Percentiles rank a stretch among this genome's conserved stretches.
These are phyloP conservation scores for Gymnosoma rotundatum DNA, from an alignment of 2,888 invertebrate species.

Conservation along the genomic window DNA sequence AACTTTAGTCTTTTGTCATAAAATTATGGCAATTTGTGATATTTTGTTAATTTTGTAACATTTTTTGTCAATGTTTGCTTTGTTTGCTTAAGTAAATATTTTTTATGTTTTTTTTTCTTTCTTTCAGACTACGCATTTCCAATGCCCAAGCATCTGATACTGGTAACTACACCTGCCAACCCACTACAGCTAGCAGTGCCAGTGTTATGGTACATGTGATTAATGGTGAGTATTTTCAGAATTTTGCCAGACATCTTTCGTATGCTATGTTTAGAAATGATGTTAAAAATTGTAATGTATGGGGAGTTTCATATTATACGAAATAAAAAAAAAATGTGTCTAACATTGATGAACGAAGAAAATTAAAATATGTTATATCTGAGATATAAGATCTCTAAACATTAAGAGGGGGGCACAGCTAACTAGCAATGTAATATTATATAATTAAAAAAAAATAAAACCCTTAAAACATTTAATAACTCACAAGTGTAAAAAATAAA, in stretches of 20 bases:
- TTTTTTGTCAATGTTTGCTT: conserved; percentile 13
- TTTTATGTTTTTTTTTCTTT: conserved; percentile 27
- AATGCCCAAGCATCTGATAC: conserved; percentile 90
- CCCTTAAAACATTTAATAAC: too few species aligned
- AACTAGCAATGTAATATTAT: too few species aligned
- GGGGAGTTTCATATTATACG: not conserved
- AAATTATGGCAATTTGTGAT: conserved; percentile 51
- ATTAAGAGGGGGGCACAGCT: too few species aligned
- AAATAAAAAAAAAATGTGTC: too few species aligned
- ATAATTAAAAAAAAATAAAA: too few species aligned
- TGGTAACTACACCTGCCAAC: conserved; percentile 94
- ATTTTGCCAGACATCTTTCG: not conserved
- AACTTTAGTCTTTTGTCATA: not conserved
- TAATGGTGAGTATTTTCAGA: conserved; percentile 86
- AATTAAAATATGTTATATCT: too few species aligned
- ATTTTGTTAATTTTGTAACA: conserved; percentile 10
- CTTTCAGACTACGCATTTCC: conserved; percentile 86
- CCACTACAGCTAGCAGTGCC: conserved; percentile 91
- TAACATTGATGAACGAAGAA: too few species aligned
- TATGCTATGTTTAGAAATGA: not conserved
- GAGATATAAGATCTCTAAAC: too few species aligned
- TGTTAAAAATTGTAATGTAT: not conserved
- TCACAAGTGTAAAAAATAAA: too few species aligned
- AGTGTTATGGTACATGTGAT: conserved; percentile 94
- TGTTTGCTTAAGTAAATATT: not conserved